Evolutionary conservation across 35 echinoderm and acorn worm species (phyloP).

Genomic region (Eucidaris tribuloides): DNA sequence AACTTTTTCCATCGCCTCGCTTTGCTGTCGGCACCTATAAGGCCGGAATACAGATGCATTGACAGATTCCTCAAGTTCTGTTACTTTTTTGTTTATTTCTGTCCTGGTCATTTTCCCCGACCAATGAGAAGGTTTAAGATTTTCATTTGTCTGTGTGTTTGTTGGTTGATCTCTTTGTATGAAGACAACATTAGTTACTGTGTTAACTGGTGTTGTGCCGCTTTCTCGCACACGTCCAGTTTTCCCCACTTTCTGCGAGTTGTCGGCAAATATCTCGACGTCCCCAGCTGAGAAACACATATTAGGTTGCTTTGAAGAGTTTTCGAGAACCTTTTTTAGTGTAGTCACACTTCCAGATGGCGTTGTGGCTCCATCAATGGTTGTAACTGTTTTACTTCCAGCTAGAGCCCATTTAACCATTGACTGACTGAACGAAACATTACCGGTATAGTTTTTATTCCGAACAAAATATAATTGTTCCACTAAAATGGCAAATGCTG

Average conservation of each 20-base stretch:
- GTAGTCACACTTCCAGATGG: not conserved
- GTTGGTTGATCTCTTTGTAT: not conserved
- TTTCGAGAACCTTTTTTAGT: constrained; percentile 7
- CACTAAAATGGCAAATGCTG: not conserved
- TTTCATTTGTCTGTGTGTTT: constrained; percentile 7
- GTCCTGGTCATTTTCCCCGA: not conserved
- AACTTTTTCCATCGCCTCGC: not conserved
- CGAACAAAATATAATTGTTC: not conserved
- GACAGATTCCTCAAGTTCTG: not conserved
- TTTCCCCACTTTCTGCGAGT: constrained; percentile 2
- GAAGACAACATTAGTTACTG: constrained; percentile 30
- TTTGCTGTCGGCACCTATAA: not conserved
- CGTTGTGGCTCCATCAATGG: not conserved
- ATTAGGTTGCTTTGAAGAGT: not conserved
- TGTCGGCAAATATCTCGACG: constrained; percentile 29
- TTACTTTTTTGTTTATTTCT: not conserved
- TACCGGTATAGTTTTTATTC: constrained; percentile 1
- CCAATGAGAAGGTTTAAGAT: not conserved
- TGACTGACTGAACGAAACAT: constrained; percentile 3
- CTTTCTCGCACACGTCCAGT: constrained; percentile 7
- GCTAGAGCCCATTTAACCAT: not conserved
- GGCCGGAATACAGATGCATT: not conserved
- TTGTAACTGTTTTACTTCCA: constrained; percentile 2
- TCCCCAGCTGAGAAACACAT: constrained; percentile 6
- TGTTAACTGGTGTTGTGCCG: constrained; percentile 11